Percentiles rank a stretch among this genome's conserved stretches.
phyloP scores from a whole-genome alignment of 30 jellyfish, hydroid and myxozoan genomes.

The Cassiopea andromeda region DNA sequence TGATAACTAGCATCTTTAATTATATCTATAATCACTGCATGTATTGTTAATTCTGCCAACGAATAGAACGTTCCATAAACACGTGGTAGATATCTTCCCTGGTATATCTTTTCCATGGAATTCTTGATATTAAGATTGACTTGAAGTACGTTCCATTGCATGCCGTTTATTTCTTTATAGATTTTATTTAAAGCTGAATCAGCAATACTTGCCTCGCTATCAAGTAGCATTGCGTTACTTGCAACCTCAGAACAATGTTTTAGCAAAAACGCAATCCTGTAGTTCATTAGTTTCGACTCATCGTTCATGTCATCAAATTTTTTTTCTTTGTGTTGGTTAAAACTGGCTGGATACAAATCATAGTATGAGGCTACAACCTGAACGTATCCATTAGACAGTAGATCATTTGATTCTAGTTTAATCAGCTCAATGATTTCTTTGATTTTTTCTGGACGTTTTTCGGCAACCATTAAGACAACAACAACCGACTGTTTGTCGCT shows the following conservation, averaged over 20 bases:
- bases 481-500: constrained; percentile 41
- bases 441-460: constrained; percentile 15
- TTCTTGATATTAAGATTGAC: constrained; percentile 3
- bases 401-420: background rate
- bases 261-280: constrained; percentile 28
- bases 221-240: constrained; percentile 36
- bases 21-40: constrained; percentile 11
- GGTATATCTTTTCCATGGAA: constrained; percentile 6
- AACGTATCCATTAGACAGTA: constrained; percentile 37
- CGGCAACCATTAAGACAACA: constrained; percentile 47
- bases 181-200: constrained; percentile 20
- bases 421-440: constrained; percentile 22
- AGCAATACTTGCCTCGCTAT: constrained; percentile 1
- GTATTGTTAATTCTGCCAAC: constrained; percentile 50
- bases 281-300: constrained; percentile 25
- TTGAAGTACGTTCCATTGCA: constrained; percentile 25
- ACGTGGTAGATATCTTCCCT: constrained; percentile 58
- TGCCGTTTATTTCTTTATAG: constrained; percentile 23
- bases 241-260: constrained; percentile 36
- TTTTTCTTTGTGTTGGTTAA: background rate
- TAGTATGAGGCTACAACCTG: constrained; percentile 45
- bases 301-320: constrained; percentile 10
- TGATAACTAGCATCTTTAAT: constrained; percentile 22
- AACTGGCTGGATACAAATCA: constrained; percentile 21
- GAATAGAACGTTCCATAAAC: constrained; percentile 48